These are phyloP conservation scores for Pseudomugil tenellus DNA, from an alignment of 2,797 vertebrate species.

Conservation along the genomic window DNA sequence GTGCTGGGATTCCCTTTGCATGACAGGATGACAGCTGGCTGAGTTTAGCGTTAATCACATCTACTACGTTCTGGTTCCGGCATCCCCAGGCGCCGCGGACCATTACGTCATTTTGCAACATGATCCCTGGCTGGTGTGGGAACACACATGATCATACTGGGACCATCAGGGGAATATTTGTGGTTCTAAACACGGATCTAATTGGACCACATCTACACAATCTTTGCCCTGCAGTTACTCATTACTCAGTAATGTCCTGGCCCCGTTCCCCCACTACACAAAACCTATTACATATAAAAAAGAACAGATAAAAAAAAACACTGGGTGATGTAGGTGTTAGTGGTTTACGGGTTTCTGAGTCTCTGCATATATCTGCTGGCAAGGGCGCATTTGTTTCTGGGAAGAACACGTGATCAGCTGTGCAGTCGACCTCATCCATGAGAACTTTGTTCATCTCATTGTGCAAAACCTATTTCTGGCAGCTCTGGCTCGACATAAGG, in stretches of 20 bases:
- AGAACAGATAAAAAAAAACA: conserved; percentile 20
- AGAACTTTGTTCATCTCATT: conserved; percentile 8
- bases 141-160: conserved; percentile 52
- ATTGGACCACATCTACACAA: conserved; percentile 72
- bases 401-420: conserved; percentile 23
- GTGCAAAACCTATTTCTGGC: conserved; percentile 47
- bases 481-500: conserved; percentile 50
- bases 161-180: conserved; percentile 60
- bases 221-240: conserved; percentile 67
- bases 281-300: conserved; percentile 25
- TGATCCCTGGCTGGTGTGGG: conserved; percentile 39
- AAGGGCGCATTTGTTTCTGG: conserved; percentile 25
- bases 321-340: conserved; percentile 61
- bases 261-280: conserved; percentile 39
- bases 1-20: not conserved
- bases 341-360: conserved; percentile 47
- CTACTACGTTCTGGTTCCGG: conserved; percentile 1
- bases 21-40: not conserved
- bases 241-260: conserved; percentile 71
- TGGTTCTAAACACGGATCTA: conserved; percentile 68
- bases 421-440: conserved; percentile 33
- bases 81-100: conserved; percentile 28
- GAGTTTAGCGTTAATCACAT: conserved; percentile 13
- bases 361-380: conserved; percentile 31
- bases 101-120: conserved; percentile 20